phyloP scores from a whole-genome alignment of 2,113 vertebrate species.

The Geococcyx californianus region DNA sequence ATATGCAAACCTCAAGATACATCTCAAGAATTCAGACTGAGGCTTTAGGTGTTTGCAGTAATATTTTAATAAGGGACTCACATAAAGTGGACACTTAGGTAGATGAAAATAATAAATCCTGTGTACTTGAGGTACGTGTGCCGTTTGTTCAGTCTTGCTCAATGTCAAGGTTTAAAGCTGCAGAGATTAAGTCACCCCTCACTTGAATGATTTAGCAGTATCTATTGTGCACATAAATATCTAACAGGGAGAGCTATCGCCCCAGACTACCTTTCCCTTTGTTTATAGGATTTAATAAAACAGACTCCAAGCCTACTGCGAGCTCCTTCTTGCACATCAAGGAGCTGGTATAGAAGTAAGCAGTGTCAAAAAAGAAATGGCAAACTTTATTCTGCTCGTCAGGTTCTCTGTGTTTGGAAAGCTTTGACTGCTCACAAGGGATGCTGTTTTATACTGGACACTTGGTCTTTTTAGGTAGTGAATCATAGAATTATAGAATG shows the following conservation, averaged over 20 bases:
- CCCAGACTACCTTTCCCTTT: neutral
- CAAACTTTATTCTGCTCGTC: neutral
- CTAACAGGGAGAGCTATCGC: rapidly evolving
- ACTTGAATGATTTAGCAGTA: neutral
- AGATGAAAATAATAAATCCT: conserved; percentile 13
- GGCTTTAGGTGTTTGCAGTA: neutral
- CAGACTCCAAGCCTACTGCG: rapidly evolving
- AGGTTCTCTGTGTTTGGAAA: neutral
- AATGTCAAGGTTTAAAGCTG: conserved; percentile 9
- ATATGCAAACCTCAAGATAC: neutral
- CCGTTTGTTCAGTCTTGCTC: neutral
- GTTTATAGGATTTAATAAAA: conserved; percentile 22
- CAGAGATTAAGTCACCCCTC: neutral
- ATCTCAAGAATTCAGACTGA: neutral
- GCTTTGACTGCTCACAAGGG: neutral
- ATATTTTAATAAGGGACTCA: conserved; percentile 3
- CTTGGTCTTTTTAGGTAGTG: neutral
- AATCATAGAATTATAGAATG: no score
- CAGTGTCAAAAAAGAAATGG: neutral
- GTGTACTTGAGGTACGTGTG: neutral
- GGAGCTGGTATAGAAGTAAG: neutral
- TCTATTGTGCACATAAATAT: neutral
- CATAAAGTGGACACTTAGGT: neutral
- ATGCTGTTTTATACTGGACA: rapidly evolving
- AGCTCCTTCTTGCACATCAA: neutral